Base-by-base conservation (phyloP, 35 echinoderm and acorn worm genomes). In the Lytechinus pictus region DNA sequence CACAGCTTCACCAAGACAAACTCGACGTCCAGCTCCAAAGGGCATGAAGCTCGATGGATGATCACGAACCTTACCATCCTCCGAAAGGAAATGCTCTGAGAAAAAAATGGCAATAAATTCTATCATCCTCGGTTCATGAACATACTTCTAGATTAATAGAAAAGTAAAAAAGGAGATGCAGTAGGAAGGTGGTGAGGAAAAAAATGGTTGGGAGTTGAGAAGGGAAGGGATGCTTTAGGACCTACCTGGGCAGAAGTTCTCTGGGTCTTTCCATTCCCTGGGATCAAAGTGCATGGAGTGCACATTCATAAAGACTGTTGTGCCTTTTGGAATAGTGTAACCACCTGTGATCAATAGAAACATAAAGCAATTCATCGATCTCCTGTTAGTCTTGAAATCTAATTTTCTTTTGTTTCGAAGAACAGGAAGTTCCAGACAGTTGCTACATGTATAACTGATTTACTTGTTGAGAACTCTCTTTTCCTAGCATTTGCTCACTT, bases 321-420 rank as follows among this genome's bases (percentile, higher is more conserved):
- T 95, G 13, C 94, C 97, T 96, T 98, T 95, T n/a, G 97, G 97
- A 33, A 98, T 96, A 55, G 51, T 52, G 91, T 98, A 96, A 9
- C 96, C 97, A 61, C 96, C 97, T 98, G 87, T 2, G 86, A 87
- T 92, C 54, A 29, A 95, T 11, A 95, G 33, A 91, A 55, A 90
- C 19, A 66, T 24, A 53, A 5, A 94, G 8, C 13, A 94, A 57
- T 21, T 71, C 27, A 28, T 55, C 19, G 6, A 61, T 55, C 57
- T 10, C 13, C 9, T 33, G 57, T 29, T 33, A 28, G 57, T 28
- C 13, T 44, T 27, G n/a, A 66, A 61, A 11, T 21, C n/a, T 9
- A 94, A 10, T 19, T 44, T 58, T 1, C 33, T 44, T 44, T 2
- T 44, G 33, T 44, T 44, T 44, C 33, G 2, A 44, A 44, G 33